These are phyloP conservation scores for Lagorchestes hirsutus DNA, from an alignment of 2,797 vertebrate genomes.

Conservation along the genomic window DNA sequence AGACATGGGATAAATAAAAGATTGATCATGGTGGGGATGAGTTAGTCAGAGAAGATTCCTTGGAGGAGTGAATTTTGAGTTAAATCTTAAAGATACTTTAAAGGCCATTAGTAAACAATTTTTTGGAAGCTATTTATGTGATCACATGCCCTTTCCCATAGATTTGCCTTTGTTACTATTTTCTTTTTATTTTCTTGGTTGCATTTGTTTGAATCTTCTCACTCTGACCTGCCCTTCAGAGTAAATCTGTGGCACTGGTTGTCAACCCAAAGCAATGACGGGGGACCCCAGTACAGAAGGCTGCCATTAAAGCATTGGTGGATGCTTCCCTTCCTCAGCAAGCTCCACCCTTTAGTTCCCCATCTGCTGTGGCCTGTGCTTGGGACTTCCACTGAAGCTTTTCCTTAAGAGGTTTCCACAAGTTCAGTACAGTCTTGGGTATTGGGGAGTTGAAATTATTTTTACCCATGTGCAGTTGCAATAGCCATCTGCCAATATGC, in stretches of 20 bases:
- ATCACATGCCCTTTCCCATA: neutral
- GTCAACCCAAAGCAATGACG: neutral
- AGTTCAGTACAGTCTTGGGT: conserved; percentile 73
- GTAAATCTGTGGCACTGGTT: neutral
- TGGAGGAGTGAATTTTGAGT: neutral
- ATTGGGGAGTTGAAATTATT: conserved; percentile 78
- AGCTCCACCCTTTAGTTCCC: neutral
- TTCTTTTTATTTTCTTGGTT: neutral
- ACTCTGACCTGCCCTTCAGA: neutral
- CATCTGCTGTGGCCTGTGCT: conserved; percentile 43
- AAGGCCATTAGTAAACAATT: neutral
- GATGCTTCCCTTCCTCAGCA: neutral
- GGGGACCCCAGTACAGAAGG: neutral
- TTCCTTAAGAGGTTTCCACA: conserved; percentile 73
- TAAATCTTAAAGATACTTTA: neutral
- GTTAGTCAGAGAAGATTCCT: neutral
- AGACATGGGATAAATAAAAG: neutral
- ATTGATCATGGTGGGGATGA: neutral
- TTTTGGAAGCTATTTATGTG: neutral
- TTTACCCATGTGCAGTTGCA: conserved; percentile 76
- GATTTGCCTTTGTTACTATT: neutral
- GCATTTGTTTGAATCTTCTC: neutral
- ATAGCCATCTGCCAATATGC: conserved; percentile 74
- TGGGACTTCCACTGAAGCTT: conserved; percentile 47
- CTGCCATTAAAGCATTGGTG: neutral